Conservation (phyloP, 2,797 vertebrate genomes). For the Saxicola maurus region DNA sequence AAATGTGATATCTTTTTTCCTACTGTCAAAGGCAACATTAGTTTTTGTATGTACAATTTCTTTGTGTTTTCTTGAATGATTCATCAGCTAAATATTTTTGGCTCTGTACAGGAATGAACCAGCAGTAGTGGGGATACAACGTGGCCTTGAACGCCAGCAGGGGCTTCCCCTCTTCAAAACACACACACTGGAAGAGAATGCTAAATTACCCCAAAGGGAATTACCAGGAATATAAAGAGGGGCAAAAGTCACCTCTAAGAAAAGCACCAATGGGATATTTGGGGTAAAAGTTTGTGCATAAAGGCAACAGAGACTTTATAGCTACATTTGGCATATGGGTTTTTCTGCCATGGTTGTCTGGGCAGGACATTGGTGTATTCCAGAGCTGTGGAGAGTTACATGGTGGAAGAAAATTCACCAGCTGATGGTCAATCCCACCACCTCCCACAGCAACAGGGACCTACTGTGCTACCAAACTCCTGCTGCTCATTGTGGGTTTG, state of each 20-base stretch:
- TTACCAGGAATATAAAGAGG: background rate
- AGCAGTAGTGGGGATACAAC: background rate
- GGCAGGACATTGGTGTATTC: background rate
- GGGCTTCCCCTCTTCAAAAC: background rate
- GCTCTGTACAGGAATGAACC: background rate
- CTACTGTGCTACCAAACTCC: background rate
- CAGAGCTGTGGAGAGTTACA: background rate
- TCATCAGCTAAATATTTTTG: background rate
- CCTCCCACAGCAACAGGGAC: background rate
- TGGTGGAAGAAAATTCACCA: background rate
- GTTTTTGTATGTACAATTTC: background rate
- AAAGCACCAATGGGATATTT: background rate
- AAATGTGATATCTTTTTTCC: background rate
- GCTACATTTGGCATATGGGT: rapidly evolving
- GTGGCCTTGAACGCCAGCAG: rapidly evolving
- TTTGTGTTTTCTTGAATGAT: background rate
- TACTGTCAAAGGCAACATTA: background rate
- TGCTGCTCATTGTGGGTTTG: background rate
- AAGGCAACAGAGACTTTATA: background rate
- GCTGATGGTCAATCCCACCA: background rate
- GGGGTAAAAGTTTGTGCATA: background rate
- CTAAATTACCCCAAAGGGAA: background rate
- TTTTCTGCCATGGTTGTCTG: background rate
- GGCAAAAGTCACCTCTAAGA: background rate
- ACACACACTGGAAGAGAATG: background rate